A percentile compares a stretch with the other conserved stretches of the same genome.
phyloP scores from a whole-genome alignment of 2,888 invertebrate species.

The Thera obeliscata region DNA sequence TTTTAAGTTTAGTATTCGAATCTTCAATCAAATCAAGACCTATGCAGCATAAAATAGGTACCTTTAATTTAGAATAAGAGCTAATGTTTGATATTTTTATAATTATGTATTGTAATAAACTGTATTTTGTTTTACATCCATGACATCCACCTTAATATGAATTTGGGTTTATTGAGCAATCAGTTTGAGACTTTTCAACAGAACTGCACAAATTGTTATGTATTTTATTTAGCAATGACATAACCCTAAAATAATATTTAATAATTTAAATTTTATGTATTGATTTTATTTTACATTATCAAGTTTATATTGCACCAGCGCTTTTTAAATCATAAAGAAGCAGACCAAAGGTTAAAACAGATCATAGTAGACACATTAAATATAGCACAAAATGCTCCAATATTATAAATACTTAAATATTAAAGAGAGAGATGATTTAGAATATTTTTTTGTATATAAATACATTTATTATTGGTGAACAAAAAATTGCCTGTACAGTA shows the following conservation, averaged over 20 bases:
- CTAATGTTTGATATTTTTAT: constrained; percentile 13
- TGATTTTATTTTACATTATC: neutral
- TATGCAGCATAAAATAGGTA: constrained; percentile 10
- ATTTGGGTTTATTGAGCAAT: neutral
- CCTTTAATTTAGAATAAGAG: constrained; percentile 8
- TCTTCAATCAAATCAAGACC: constrained; percentile 1
- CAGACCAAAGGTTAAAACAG: constrained; percentile 25
- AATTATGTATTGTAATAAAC: constrained; percentile 10
- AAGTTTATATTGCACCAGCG: neutral
- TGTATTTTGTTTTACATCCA: constrained; percentile 43
- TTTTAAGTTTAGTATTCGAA: constrained; percentile 9
- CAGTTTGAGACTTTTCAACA: neutral
- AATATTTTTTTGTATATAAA: constrained; percentile 68
- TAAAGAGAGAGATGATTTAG: constrained; percentile 51
- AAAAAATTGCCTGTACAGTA: constrained; percentile 75
- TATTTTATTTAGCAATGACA: neutral
- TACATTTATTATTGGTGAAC: constrained; percentile 62
- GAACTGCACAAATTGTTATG: constrained; percentile 5
- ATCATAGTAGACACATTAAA: constrained; percentile 11
- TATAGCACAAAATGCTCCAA: constrained; percentile 31
- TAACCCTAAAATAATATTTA: neutral
- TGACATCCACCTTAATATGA: constrained; percentile 42
- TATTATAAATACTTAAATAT: constrained; percentile 32
- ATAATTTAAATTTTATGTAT: neutral
- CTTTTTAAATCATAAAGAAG: constrained; percentile 19